Base-by-base conservation (phyloP, 2,113 vertebrate species). In the Lophotis ruficrista region DNA sequence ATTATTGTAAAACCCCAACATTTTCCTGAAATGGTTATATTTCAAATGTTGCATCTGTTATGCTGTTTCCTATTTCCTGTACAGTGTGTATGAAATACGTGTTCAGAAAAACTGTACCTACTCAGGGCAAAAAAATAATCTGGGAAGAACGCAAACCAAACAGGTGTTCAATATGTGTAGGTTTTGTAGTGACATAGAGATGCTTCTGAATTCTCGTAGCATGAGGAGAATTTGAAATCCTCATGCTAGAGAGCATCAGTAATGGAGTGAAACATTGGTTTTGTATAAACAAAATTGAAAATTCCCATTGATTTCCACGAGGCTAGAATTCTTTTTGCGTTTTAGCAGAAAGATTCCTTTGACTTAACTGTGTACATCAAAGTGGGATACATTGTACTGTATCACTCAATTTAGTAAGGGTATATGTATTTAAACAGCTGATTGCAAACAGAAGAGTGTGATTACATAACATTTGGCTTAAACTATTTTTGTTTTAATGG, bases 51-150 rank as follows among this genome's bases (percentile, higher is more conserved):
- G 24, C 27, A 10, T 71, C 57, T 28, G 4, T 85, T 84, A 30
- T 0, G 0, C 20, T 77, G 13, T 45, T 76, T 68, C n/a, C 1
- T 3, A 2, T 64, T 88, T 88, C 37, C 15, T 66, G 1, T 43
- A 23, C 2, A 12, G 38, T 16, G 8, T 53, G 4, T 48, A 11
- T 71, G 31, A 93, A 6, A 23, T 51, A 3, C 47, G 13, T 45
- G 30, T 83, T 92, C 30, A 71, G 17, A 51, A 79, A 70, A 51
- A 51, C 18, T 31, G 58, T 4, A 50, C 43, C 35, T 87, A n/a
- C 10, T 2, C 5, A 16, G 24, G 50, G 21, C 0, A 27, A 28
- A 72, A 65, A 43, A 48, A 53, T 24, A 53, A 24, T 60, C 23
- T 45, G 51, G 15, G 33, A 70, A 73, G 61, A 41, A 60, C 64